A percentile compares a stretch with the other conserved stretches of the same genome.
Evolutionary conservation across 2,797 vertebrate genomes (phyloP).

Genomic region (Heliangelus exortis): DNA sequence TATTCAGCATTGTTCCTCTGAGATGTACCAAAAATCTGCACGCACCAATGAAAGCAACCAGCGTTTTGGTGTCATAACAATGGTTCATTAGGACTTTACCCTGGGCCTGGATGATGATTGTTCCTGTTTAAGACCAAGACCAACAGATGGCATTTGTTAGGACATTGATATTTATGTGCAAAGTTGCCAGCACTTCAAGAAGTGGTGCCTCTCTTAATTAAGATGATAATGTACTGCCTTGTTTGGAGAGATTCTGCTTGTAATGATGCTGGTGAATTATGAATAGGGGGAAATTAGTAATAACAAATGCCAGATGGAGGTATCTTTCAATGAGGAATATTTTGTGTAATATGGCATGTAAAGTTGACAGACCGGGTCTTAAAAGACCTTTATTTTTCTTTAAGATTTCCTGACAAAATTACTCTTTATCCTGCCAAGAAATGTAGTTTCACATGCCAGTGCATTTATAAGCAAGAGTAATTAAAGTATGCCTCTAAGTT

Average conservation of each 20-base stretch:
- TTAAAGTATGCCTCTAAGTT: constrained; percentile 50
- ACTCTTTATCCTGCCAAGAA: constrained; percentile 58
- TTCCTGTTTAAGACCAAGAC: constrained; percentile 1
- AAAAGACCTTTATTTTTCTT: constrained; percentile 60
- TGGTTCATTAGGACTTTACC: constrained; percentile 21
- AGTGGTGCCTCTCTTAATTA: constrained; percentile 39
- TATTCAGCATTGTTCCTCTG: not conserved
- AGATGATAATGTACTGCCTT: constrained; percentile 49
- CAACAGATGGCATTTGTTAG: constrained; percentile 51
- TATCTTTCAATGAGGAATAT: constrained; percentile 44
- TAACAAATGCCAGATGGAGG: constrained; percentile 60
- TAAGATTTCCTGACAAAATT: constrained; percentile 65
- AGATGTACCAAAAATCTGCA: constrained; percentile 3
- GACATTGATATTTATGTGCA: constrained; percentile 32
- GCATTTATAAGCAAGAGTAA: constrained; percentile 37
- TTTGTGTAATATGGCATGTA: constrained; percentile 40
- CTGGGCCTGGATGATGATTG: not conserved
- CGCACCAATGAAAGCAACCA: not conserved
- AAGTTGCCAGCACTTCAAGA: constrained; percentile 35
- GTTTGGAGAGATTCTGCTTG: constrained; percentile 27
- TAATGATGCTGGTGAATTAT: constrained; percentile 52
- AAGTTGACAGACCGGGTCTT: constrained; percentile 24
- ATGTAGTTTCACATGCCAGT: constrained; percentile 36
- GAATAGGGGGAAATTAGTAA: constrained; percentile 51
- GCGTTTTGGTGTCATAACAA: constrained; percentile 19